Percentiles rank a stretch among this genome's conserved stretches.
These are phyloP conservation scores for Himalopsyche phryganea DNA, from an alignment of 1,140 invertebrate genomes.

Conservation along the genomic window DNA sequence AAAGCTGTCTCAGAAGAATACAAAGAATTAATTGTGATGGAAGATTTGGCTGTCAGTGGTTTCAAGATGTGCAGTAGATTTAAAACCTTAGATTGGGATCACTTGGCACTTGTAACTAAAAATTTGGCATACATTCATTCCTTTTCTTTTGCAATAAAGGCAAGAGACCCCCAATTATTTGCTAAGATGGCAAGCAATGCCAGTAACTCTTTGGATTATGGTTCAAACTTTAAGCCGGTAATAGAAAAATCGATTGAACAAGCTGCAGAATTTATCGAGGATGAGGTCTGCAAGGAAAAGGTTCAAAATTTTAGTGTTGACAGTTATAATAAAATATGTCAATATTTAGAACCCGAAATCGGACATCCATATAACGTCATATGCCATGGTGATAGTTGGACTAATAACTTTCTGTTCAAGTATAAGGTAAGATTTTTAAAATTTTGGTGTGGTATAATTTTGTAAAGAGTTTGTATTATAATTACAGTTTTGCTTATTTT, in stretches of 20 bases:
- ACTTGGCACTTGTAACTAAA: conserved; percentile 48
- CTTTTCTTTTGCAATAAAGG: conserved; percentile 30
- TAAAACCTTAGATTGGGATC: conserved; percentile 48
- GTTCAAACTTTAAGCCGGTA: neutral
- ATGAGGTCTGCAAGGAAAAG: neutral
- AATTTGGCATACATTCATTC: conserved; percentile 57
- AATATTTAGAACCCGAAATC: too few species aligned
- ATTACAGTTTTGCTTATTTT: too few species aligned
- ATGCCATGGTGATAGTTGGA: too few species aligned
- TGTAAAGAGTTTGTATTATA: too few species aligned
- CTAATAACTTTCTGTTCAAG: too few species aligned
- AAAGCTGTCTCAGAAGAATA: conserved; percentile 37
- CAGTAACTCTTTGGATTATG: neutral
- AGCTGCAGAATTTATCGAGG: neutral
- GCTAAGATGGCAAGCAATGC: neutral
- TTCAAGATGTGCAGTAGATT: conserved; percentile 53
- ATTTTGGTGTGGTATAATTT: too few species aligned
- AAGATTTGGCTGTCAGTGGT: conserved; percentile 50
- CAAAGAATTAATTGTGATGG: conserved; percentile 46
- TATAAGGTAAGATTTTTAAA: too few species aligned
- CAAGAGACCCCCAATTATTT: conserved; percentile 4
- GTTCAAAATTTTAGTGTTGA: neutral
- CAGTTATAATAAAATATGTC: too few species aligned
- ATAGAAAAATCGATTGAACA: neutral
- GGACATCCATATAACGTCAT: too few species aligned